Percentiles rank a stretch among this genome's conserved stretches.
phyloP scores from a whole-genome alignment of 2,888 invertebrate species.

The Drosophila vallismaia region DNA sequence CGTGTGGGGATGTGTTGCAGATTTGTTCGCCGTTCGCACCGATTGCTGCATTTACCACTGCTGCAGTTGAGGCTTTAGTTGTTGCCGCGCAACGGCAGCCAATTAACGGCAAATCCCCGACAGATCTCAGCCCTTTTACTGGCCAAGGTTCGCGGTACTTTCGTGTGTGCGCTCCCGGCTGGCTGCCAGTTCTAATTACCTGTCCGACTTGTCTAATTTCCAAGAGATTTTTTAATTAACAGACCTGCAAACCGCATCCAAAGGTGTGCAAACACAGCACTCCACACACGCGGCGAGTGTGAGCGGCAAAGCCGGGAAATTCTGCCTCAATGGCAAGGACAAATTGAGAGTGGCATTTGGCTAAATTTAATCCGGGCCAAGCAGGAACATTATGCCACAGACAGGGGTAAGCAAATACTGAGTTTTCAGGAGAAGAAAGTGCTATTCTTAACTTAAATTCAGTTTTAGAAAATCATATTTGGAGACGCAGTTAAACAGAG shows the following conservation, averaged over 20 bases:
- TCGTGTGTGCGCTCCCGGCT: slow-evolving; percentile 27
- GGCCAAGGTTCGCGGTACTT: slow-evolving; percentile 6
- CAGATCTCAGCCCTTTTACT: slow-evolving; percentile 14
- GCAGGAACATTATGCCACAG: not conserved
- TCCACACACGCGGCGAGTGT: not conserved
- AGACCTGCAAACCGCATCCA: slow-evolving; percentile 25
- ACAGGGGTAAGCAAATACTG: not conserved
- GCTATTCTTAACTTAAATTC: not conserved
- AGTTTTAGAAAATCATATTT: not conserved
- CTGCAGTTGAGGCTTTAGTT: slow-evolving; percentile 13
- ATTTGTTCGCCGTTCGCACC: slow-evolving; percentile 47
- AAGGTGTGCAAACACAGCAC: slow-evolving; percentile 33
- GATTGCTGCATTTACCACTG: slow-evolving; percentile 32
- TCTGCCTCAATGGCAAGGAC: not conserved
- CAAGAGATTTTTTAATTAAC: slow-evolving; percentile 53
- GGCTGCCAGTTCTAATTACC: slow-evolving; percentile 63
- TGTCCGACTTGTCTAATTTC: slow-evolving; percentile 50
- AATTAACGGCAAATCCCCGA: slow-evolving; percentile 59
- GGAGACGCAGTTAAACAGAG: no score
- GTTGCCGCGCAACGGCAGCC: slow-evolving; percentile 49
- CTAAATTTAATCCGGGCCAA: slow-evolving; percentile 16
- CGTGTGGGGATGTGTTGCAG: not conserved
- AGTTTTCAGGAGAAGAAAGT: not conserved
- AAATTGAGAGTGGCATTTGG: slow-evolving; percentile 26
- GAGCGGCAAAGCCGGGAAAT: slow-evolving; percentile 2